These are phyloP conservation scores for Linyphia triangularis DNA, from an alignment of 2,888 invertebrate genomes.

Conservation along the genomic window DNA sequence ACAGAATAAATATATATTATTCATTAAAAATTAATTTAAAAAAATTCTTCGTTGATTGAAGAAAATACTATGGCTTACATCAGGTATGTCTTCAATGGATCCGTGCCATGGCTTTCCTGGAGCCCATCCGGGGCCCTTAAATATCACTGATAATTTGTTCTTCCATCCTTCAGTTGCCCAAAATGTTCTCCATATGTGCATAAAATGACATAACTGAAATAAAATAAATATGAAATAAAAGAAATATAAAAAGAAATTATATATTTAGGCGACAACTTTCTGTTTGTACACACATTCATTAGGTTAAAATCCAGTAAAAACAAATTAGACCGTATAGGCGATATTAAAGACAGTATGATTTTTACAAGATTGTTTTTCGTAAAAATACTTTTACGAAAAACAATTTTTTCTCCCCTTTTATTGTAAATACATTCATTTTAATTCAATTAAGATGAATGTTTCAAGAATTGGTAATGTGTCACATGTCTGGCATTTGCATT, in stretches of 20 bases:
- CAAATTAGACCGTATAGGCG: neutral
- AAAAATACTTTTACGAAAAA: too few species aligned
- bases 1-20: neutral
- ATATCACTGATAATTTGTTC: conserved; percentile 86
- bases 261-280: neutral
- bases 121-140: conserved; percentile 93
- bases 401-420: too few species aligned
- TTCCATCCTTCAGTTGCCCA: conserved; percentile 81
- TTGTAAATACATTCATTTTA: too few species aligned
- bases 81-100: conserved; percentile 86
- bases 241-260: too few species aligned
- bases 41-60: neutral
- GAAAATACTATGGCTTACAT: conserved; percentile 84
- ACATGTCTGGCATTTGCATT: too few species aligned
- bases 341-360: too few species aligned
- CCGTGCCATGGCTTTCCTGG: conserved; percentile 89
- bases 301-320: neutral
- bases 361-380: too few species aligned
- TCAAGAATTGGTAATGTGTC: too few species aligned
- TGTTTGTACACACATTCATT: neutral
- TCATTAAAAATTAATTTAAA: neutral
- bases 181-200: conserved; percentile 84
- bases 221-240: neutral
- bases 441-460: too few species aligned
- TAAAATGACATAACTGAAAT: conserved; percentile 86